A percentile compares a stretch with the other conserved stretches of the same genome.
phyloP scores from a whole-genome alignment of 2,797 vertebrate species.

The Myotis vivesi region DNA sequence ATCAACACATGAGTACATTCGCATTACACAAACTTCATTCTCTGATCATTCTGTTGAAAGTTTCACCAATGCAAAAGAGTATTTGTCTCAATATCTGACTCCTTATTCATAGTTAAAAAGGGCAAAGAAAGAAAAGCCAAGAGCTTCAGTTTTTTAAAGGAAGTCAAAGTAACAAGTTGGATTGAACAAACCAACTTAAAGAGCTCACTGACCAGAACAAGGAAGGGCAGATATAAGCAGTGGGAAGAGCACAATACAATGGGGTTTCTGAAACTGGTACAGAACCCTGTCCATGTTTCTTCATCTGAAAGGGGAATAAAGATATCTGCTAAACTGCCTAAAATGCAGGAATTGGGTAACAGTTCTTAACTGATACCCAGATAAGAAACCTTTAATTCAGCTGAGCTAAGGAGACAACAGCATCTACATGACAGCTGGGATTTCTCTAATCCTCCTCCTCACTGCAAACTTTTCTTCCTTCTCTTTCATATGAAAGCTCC shows the following conservation, averaged over 20 bases:
- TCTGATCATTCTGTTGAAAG: background rate
- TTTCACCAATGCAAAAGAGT: background rate
- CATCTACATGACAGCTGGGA: background rate
- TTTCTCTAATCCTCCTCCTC: background rate
- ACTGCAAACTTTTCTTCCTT: background rate
- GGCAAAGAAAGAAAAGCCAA: background rate
- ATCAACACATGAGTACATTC: background rate
- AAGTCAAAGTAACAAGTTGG: background rate
- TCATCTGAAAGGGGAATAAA: background rate
- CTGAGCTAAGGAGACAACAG: background rate
- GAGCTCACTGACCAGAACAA: background rate
- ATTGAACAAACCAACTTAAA: background rate
- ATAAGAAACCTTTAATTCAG: background rate
- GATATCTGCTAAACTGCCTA: background rate
- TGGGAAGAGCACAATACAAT: background rate
- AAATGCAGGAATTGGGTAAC: background rate
- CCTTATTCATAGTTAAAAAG: background rate
- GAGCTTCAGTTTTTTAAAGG: slow-evolving; percentile 6
- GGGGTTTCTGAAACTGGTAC: background rate
- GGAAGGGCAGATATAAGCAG: background rate
- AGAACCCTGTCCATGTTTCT: background rate
- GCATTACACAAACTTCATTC: background rate
- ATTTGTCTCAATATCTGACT: background rate
- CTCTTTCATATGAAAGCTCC: background rate
- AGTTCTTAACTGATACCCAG: background rate